A percentile compares a stretch with the other conserved stretches of the same genome.
Conservation (phyloP, 2,113 vertebrate species). For the Muscicapa adusta region DNA sequence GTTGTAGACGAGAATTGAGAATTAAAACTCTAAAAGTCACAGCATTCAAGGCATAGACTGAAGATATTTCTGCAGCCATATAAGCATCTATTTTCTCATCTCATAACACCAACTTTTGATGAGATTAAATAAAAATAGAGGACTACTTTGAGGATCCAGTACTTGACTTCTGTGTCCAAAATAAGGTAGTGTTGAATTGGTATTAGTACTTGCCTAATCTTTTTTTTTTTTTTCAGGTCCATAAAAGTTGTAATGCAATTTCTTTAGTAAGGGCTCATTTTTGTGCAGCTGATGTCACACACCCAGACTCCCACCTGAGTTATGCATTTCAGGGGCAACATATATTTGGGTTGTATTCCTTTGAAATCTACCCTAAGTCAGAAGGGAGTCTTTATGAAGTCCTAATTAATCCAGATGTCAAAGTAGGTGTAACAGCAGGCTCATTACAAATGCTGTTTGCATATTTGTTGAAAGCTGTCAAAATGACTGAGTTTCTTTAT, state of each 20-base stretch:
- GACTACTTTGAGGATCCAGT: not conserved
- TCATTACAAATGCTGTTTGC: not conserved
- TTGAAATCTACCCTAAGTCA: not conserved
- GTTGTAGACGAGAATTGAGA: not conserved
- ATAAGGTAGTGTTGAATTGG: not conserved
- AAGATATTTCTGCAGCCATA: not conserved
- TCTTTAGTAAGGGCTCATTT: not conserved
- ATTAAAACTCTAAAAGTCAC: not conserved
- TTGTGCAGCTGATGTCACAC: not conserved
- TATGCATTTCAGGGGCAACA: not conserved
- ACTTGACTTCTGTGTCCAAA: not conserved
- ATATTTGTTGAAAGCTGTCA: not conserved
- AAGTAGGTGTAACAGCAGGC: not conserved
- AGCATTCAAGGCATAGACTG: not conserved
- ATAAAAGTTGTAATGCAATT: not conserved
- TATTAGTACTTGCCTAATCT: not conserved
- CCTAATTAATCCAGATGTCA: not conserved
- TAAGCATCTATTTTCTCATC: not conserved
- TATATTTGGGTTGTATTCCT: fast-evolving
- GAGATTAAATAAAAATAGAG: not conserved
- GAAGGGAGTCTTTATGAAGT: not conserved
- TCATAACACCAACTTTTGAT: not conserved
- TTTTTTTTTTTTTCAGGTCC: not conserved
- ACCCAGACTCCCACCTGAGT: not conserved
- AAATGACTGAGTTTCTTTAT: not conserved